Evolutionary conservation across 2,888 invertebrate genomes (phyloP).

Genomic region (Chorisops tibialis): DNA sequence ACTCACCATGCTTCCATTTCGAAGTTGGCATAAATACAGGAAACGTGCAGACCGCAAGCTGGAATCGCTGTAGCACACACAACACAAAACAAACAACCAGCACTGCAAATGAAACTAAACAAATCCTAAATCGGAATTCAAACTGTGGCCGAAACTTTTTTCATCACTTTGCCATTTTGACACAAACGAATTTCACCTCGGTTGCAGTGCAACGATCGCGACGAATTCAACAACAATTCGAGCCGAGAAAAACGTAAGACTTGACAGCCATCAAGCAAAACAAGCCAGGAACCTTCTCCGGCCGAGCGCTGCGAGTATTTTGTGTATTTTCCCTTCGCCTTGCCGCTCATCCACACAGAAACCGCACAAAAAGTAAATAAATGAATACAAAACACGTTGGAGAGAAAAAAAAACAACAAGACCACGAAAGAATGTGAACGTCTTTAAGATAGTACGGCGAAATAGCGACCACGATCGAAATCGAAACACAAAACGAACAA

Average conservation of each 20-base stretch:
- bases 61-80: no score
- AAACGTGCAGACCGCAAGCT: slow-evolving; percentile 8
- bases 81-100: not conserved
- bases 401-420: not conserved
- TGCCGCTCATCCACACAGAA: not conserved
- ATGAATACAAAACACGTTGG: not conserved
- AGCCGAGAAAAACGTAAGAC: slow-evolving; percentile 15
- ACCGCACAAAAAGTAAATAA: not conserved
- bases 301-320: not conserved
- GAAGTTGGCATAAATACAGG: slow-evolving; percentile 1
- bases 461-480: no score
- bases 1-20: no score
- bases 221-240: not conserved
- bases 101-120: not conserved
- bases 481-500: not conserved
- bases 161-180: slow-evolving; percentile 11
- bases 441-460: not conserved
- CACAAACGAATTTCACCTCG: slow-evolving; percentile 14
- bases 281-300: slow-evolving; percentile 3
- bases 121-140: not conserved
- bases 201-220: not conserved
- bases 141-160: not conserved
- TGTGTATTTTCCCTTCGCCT: not conserved
- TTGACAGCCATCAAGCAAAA: not conserved
- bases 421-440: not conserved